Percentiles rank a stretch among this genome's conserved stretches.
These are phyloP conservation scores for Dicentrarchus labrax DNA, from an alignment of 2,113 vertebrate genomes.

Conservation along the genomic window DNA sequence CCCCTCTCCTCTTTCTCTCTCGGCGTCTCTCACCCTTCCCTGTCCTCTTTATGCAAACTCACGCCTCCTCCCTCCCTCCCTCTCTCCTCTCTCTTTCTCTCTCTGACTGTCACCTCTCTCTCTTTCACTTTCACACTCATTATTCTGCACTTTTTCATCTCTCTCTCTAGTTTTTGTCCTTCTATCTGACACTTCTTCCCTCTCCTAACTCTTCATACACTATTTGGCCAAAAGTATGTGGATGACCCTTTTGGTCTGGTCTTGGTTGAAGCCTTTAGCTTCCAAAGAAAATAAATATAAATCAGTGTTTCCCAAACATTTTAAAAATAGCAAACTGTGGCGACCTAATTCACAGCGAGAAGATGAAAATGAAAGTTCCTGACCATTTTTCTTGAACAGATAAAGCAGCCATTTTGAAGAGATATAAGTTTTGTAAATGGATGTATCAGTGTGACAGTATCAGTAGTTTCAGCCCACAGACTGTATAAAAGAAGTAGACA, in stretches of 20 bases:
- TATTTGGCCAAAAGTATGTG: not conserved
- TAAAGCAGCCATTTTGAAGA: no score
- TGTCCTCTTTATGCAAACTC: constrained; percentile 46
- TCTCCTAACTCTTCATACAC: not conserved
- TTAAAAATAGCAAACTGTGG: no score
- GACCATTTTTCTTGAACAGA: no score
- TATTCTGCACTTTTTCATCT: not conserved
- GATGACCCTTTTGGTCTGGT: not conserved
- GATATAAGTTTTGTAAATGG: no score
- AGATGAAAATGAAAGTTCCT: no score
- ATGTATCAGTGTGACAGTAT: no score
- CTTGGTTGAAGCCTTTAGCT: not conserved
- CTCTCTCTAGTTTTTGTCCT: not conserved
- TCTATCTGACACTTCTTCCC: not conserved
- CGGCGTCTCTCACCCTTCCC: constrained; percentile 4
- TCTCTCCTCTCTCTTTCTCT: not conserved
- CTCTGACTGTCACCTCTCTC: not conserved
- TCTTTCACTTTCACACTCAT: constrained; percentile 1
- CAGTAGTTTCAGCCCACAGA: no score
- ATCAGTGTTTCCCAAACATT: no score
- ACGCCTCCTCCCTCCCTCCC: not conserved
- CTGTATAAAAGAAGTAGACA: no score
- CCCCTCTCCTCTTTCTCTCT: constrained; percentile 10
- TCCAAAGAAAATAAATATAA: no score
- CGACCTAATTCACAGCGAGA: no score